Evolutionary conservation across 1,140 invertebrate species (phyloP).

Genomic region (Dinoponera quadriceps): DNA sequence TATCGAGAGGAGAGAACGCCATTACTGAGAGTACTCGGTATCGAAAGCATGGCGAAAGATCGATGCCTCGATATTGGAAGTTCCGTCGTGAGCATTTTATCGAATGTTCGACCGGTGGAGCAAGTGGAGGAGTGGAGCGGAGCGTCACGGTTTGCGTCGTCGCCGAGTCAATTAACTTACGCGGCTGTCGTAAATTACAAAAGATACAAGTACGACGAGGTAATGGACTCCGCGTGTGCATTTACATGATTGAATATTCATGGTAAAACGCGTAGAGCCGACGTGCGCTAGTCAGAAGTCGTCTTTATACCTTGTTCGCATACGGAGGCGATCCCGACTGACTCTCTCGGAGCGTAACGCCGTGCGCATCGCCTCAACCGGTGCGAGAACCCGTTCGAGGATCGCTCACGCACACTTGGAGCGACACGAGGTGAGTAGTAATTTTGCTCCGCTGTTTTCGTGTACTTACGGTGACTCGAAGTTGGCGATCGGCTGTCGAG

Average conservation of each 20-base stretch:
- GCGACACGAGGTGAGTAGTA: slow-evolving; percentile 24
- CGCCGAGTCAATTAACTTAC: slow-evolving; percentile 36
- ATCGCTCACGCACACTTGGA: not conserved
- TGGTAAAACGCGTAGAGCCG: slow-evolving; percentile 46
- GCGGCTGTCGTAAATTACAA: slow-evolving; percentile 52
- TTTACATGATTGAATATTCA: slow-evolving; percentile 62
- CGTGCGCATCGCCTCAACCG: not conserved
- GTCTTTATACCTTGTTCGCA: slow-evolving; percentile 47
- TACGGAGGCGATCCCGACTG: slow-evolving; percentile 24
- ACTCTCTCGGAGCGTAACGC: slow-evolving; percentile 36
- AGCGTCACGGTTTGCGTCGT: not conserved
- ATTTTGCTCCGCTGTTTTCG: slow-evolving; percentile 23
- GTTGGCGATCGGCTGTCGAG: not conserved
- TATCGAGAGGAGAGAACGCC: not conserved
- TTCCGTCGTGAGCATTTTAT: slow-evolving; percentile 9
- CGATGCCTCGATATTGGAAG: not conserved
- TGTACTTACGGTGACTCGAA: not conserved
- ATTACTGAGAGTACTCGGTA: too few species aligned
- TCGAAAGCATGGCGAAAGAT: not conserved
- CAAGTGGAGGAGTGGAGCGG: not conserved
- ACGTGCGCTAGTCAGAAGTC: slow-evolving; percentile 1
- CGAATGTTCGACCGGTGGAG: not conserved
- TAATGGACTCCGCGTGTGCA: slow-evolving; percentile 49
- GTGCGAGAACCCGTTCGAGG: slow-evolving; percentile 50
- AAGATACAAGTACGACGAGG: slow-evolving; percentile 21